Percentiles rank a stretch among this genome's conserved stretches.
These are phyloP conservation scores for Euwallacea similis DNA, from an alignment of 1,140 invertebrate genomes.

Conservation along the genomic window DNA sequence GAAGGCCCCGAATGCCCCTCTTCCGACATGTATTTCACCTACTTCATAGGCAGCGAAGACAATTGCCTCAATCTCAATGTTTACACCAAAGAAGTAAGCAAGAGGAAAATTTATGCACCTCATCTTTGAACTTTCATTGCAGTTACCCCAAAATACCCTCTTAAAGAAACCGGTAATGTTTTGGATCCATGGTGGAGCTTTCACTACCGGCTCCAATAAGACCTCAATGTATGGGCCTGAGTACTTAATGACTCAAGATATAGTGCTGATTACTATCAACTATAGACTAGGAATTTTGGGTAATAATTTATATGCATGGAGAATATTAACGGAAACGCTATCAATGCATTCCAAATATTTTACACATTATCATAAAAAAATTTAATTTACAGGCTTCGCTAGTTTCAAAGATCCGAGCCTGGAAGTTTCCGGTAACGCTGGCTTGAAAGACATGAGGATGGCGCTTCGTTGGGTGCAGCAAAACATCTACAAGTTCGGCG, in stretches of 20 bases:
- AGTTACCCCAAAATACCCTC: constrained; percentile 61
- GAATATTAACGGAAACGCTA: background rate
- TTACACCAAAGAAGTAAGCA: constrained; percentile 63
- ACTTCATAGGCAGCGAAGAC: constrained; percentile 55
- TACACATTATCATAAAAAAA: constrained; percentile 1
- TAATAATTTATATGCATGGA: constrained; percentile 8
- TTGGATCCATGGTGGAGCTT: constrained; percentile 39
- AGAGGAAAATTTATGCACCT: constrained; percentile 8
- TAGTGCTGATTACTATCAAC: constrained; percentile 56
- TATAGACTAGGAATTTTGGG: constrained; percentile 57
- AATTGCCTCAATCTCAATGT: constrained; percentile 86
- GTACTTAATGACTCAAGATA: constrained; percentile 62
- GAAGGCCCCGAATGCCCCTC: constrained; percentile 55
- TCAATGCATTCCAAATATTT: background rate
- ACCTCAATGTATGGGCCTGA: constrained; percentile 60
- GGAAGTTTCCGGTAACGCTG: constrained; percentile 61
- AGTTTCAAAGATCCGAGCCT: constrained; percentile 50
- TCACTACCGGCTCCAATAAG: constrained; percentile 49
- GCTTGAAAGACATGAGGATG: constrained; percentile 62
- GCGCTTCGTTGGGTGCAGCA: constrained; percentile 61
- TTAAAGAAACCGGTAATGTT: constrained; percentile 52
- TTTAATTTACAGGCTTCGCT: constrained; percentile 38
- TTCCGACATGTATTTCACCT: constrained; percentile 50
- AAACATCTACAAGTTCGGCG: constrained; percentile 57
- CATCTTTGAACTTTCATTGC: constrained; percentile 42